Percentiles rank a stretch among this genome's conserved stretches.
phyloP scores from a whole-genome alignment of 2,797 vertebrate species.

The Tiaroga cobitis region DNA sequence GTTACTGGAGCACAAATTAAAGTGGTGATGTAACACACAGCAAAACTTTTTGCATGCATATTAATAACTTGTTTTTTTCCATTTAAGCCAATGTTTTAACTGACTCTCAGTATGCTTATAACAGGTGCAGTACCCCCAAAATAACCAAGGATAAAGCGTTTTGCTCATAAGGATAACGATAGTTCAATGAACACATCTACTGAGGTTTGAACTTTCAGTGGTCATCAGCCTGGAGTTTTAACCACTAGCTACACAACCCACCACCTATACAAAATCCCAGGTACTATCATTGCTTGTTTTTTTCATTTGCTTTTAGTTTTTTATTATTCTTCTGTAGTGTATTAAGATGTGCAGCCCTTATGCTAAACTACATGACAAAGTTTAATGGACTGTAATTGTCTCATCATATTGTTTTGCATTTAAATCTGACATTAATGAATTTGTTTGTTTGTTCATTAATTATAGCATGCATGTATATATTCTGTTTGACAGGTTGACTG shows the following conservation, averaged over 20 bases:
- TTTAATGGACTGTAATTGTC: neutral
- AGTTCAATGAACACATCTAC: neutral
- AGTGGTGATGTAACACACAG: conserved; percentile 26
- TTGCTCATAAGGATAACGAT: neutral
- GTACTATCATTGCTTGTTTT: neutral
- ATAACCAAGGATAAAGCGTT: neutral
- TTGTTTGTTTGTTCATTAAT: neutral
- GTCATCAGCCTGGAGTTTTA: neutral
- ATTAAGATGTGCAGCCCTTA: neutral
- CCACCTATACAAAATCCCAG: neutral
- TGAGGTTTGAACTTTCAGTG: too few relatives aligned
- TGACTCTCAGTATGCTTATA: neutral
- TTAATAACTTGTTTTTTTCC: neutral
- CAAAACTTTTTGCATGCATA: conserved; percentile 30
- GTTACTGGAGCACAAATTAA: conserved; percentile 36
- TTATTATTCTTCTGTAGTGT: neutral
- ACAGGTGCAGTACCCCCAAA: neutral
- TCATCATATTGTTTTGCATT: neutral
- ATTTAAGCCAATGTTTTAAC: conserved; percentile 1
- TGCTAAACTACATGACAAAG: neutral
- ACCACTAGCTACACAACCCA: neutral
- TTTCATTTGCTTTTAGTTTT: neutral
- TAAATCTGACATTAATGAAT: neutral
- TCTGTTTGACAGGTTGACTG: neutral
- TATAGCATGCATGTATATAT: neutral